Conservation (phyloP, 2,797 vertebrate genomes). For the Halcyon smyrnensis region DNA sequence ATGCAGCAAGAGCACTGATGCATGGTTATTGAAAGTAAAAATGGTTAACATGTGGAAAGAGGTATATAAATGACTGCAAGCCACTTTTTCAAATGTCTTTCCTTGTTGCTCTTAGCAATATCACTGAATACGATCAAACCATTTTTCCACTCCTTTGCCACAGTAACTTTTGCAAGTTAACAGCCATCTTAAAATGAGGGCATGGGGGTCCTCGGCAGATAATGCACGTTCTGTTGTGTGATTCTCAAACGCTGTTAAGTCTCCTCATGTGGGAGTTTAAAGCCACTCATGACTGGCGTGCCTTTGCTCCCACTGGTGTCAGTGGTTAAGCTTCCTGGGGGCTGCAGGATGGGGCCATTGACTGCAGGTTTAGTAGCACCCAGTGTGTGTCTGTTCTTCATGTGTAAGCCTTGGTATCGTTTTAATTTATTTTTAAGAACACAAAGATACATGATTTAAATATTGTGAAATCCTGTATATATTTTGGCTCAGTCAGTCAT, state of each 20-base stretch:
- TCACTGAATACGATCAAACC: conserved; percentile 60
- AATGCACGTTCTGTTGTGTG: conserved; percentile 2
- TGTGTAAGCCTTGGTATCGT: conserved; percentile 53
- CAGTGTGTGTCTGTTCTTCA: not conserved
- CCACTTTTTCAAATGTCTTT: conserved; percentile 68
- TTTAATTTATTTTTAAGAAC: conserved; percentile 75
- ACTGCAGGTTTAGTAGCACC: conserved; percentile 29
- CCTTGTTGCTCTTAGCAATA: conserved; percentile 67
- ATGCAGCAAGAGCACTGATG: conserved; percentile 68
- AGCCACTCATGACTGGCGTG: not conserved
- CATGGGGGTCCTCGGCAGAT: not conserved
- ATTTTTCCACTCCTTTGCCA: conserved; percentile 62
- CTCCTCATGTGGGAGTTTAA: not conserved
- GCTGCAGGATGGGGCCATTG: conserved; percentile 3
- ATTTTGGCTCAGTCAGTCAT: conserved; percentile 73
- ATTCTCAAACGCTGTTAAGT: not conserved
- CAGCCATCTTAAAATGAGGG: conserved; percentile 44
- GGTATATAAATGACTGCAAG: conserved; percentile 67
- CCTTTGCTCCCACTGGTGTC: not conserved
- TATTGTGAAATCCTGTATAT: conserved; percentile 74
- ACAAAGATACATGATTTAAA: conserved; percentile 74
- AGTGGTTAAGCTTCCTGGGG: not conserved
- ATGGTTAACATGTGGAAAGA: conserved; percentile 72
- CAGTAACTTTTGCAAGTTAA: conserved; percentile 60
- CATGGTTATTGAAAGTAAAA: conserved; percentile 73